Evolutionary conservation across 2,113 vertebrate genomes (phyloP), one percentile per base, ranked within the genome.

Genomic region (Oreochromis spilurus): DNA sequence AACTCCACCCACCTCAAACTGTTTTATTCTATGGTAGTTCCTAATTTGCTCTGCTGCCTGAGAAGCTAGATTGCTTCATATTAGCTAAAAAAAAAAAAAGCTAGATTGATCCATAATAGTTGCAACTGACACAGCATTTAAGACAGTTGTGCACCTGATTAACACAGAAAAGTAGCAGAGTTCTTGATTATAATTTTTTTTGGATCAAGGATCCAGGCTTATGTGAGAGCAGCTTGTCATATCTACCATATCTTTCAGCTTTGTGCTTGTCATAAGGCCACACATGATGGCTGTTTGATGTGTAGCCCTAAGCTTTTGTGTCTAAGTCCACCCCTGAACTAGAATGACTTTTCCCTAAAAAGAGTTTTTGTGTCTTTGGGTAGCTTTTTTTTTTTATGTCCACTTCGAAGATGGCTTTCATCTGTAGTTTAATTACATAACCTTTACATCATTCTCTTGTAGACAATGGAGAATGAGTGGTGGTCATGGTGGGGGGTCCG

Each of bases 161-260:
- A 48, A 17, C 43, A 29, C 67, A 75, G 24, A 2, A 75, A 75
- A 75, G 9, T 29, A 45, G 16, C n/a, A 29, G n/a, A 12, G 43
- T 29, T 75, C 43, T 29, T 29, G 9, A 70, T 19, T 75, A 0
- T 19, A 6, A 0, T 36, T 26, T 4, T 12, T 48, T 48, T 29
- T 45, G 43, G 70, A 29, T 48, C 70, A 75, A 75, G 43, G 4
- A 50, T 48, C 24, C 43, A 17, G 21, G 14, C 21, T 45, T 45
- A 45, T 72, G 38, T 2, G 8, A 72, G 21, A 48, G 13, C 67
- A 48, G 40, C 21, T 13, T 26, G 14, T 75, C 70, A 50, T 31
- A 7, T 19, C 16, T 13, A 2, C 11, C 72, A 77, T 10, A 77
- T 50, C 6, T 50, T 48, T 50, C 43, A 77, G 26, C 70, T 50